A percentile compares a stretch with the other conserved stretches of the same genome.
These are phyloP conservation scores for Drosophila aff. DNA, from an alignment of 1,140 invertebrate genomes.

Conservation along the genomic window DNA sequence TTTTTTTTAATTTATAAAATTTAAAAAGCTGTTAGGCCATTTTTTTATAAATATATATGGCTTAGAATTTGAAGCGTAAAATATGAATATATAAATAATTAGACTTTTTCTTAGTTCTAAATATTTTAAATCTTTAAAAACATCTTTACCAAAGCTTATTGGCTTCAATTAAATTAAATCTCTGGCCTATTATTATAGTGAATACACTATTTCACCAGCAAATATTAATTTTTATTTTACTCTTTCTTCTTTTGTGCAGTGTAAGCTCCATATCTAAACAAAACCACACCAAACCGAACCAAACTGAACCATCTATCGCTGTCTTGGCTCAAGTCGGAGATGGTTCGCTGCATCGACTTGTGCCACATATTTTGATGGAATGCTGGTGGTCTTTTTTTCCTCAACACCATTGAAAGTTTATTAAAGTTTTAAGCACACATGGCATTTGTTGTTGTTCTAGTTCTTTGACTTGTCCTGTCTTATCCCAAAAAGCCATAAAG, in stretches of 20 bases:
- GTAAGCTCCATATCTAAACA: slow-evolving; percentile 15
- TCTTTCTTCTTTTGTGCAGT: background rate
- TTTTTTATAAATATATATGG: background rate
- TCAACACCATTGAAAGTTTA: slow-evolving; percentile 40
- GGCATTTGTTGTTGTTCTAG: slow-evolving; percentile 13
- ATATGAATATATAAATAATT: too few relatives aligned
- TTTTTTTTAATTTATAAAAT: background rate
- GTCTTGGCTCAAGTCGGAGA: slow-evolving; percentile 36
- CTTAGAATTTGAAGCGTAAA: too few relatives aligned
- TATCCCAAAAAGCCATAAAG: slow-evolving; percentile 35
- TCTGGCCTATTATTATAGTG: too few relatives aligned
- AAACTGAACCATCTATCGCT: slow-evolving; percentile 29
- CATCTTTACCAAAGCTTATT: background rate
- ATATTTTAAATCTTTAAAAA: too few relatives aligned
- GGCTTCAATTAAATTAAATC: background rate
- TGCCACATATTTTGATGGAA: slow-evolving; percentile 68
- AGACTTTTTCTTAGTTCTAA: too few relatives aligned
- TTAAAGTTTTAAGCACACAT: slow-evolving; percentile 51
- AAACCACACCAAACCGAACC: slow-evolving; percentile 31
- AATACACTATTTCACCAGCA: too few relatives aligned
- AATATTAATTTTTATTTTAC: background rate
- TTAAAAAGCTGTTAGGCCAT: background rate
- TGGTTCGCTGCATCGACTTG: slow-evolving; percentile 56
- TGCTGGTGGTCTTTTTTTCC: slow-evolving; percentile 38
- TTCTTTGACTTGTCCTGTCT: slow-evolving; percentile 18